Percentiles rank a stretch among this genome's conserved stretches.
phyloP scores from a whole-genome alignment of 2,797 vertebrate genomes.

The Bradypodion ventrale region DNA sequence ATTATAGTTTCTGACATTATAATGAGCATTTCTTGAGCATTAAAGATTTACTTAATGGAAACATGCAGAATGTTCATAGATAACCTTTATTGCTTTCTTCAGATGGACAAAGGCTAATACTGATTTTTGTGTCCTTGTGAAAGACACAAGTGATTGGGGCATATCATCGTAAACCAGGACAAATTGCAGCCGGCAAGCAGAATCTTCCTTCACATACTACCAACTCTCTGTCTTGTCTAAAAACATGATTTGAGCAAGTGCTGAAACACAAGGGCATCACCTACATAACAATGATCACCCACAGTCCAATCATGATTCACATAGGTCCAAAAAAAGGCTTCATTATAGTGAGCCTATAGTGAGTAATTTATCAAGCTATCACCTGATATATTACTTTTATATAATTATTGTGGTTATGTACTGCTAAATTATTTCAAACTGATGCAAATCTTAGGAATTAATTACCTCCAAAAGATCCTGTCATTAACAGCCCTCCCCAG shows the following conservation, averaged over 20 bases:
- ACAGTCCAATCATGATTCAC: background rate
- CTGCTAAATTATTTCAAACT: no score
- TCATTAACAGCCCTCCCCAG: no score
- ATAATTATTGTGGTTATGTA: no score
- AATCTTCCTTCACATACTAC: background rate
- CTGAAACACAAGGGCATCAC: background rate
- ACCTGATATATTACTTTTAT: no score
- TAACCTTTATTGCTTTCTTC: conserved; percentile 23
- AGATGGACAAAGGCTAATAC: conserved; percentile 1
- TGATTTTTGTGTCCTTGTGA: background rate
- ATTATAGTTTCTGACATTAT: background rate
- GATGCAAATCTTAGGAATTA: no score
- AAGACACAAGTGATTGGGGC: background rate
- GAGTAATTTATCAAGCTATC: no score
- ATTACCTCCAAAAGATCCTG: no score
- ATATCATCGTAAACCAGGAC: background rate
- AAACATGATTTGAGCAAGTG: background rate
- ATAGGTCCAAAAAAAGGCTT: background rate
- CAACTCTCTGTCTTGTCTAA: background rate
- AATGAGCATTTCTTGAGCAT: conserved; percentile 32
- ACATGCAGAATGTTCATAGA: background rate
- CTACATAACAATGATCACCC: background rate
- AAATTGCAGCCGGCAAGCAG: background rate
- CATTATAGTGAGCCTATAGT: no score
- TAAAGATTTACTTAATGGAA: conserved; percentile 28